Percentiles rank a stretch among this genome's conserved stretches.
Conservation (phyloP, 2,113 vertebrate species). For the Limanda limanda region DNA sequence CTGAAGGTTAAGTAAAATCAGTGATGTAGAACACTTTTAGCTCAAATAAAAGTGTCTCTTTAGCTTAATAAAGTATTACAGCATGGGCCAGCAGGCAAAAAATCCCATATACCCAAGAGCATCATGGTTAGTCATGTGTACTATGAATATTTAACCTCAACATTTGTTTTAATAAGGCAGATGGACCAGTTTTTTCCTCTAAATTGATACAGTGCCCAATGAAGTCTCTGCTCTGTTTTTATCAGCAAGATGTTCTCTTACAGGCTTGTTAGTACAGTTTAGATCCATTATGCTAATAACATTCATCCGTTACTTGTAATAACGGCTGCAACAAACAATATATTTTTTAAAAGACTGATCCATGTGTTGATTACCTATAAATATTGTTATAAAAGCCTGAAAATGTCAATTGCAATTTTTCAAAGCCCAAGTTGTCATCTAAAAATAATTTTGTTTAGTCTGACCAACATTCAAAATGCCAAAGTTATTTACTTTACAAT, state of each 20-base stretch:
- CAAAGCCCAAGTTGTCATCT: no score
- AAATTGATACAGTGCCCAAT: slow-evolving; percentile 5
- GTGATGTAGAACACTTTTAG: slow-evolving; percentile 11
- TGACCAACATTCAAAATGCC: neutral
- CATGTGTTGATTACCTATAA: no score
- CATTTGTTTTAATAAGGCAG: slow-evolving; percentile 40
- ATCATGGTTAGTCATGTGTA: slow-evolving; percentile 40
- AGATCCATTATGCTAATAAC: neutral
- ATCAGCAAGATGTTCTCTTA: neutral
- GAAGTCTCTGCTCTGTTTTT: neutral
- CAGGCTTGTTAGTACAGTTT: neutral
- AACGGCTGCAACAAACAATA: neutral
- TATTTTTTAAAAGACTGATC: neutral
- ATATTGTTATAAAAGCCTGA: no score
- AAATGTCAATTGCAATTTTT: no score
- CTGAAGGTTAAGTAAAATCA: slow-evolving; percentile 42
- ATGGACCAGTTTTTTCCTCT: slow-evolving; percentile 30
- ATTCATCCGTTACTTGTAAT: neutral
- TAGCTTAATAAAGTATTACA: neutral
- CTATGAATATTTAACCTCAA: slow-evolving; percentile 51
- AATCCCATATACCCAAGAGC: slow-evolving; percentile 1
- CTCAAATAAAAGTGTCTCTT: slow-evolving; percentile 4
- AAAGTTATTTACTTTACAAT: neutral
- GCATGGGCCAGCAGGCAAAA: slow-evolving; percentile 5
- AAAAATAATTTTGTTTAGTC: neutral